Percentiles rank a stretch among this genome's conserved stretches.
Evolutionary conservation across 1,140 invertebrate species (phyloP).

Genomic region (Aleiodes sp.): DNA sequence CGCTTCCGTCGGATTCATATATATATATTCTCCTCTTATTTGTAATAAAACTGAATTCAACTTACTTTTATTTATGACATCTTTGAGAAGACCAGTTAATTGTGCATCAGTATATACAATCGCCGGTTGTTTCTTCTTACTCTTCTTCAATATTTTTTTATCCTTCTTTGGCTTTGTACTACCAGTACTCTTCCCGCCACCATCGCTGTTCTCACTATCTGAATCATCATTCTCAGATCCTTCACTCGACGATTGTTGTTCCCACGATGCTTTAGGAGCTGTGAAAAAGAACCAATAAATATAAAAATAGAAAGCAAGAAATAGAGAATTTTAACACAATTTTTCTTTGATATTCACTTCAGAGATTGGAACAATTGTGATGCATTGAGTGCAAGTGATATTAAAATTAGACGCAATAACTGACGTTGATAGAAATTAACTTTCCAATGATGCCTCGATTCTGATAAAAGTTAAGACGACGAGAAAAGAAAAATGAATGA

Average conservation of each 20-base stretch:
- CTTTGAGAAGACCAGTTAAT: slow-evolving; percentile 58
- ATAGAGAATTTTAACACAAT: background rate
- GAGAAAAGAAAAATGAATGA: too few species aligned
- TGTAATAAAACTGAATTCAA: slow-evolving; percentile 9
- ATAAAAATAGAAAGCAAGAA: background rate
- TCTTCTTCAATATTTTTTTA: slow-evolving; percentile 36
- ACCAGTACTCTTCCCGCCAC: background rate
- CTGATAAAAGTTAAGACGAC: too few species aligned
- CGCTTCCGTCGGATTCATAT: too few species aligned
- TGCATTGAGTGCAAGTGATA: slow-evolving; percentile 54
- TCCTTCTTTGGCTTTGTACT: slow-evolving; percentile 30
- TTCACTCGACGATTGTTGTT: slow-evolving; percentile 52
- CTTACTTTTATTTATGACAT: slow-evolving; percentile 58
- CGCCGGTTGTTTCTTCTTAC: slow-evolving; percentile 41
- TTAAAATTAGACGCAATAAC: slow-evolving; percentile 47
- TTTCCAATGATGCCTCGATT: too few species aligned
- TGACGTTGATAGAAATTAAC: too few species aligned
- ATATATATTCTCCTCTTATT: background rate
- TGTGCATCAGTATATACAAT: slow-evolving; percentile 60
- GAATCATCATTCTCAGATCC: slow-evolving; percentile 36
- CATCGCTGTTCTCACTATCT: slow-evolving; percentile 1
- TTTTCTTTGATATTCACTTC: slow-evolving; percentile 6
- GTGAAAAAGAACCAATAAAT: slow-evolving; percentile 39
- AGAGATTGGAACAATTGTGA: slow-evolving; percentile 38
- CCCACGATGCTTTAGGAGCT: slow-evolving; percentile 56